These are phyloP conservation scores for Galago senegalensis DNA, from an alignment of 2,797 vertebrate genomes.

Conservation along the genomic window DNA sequence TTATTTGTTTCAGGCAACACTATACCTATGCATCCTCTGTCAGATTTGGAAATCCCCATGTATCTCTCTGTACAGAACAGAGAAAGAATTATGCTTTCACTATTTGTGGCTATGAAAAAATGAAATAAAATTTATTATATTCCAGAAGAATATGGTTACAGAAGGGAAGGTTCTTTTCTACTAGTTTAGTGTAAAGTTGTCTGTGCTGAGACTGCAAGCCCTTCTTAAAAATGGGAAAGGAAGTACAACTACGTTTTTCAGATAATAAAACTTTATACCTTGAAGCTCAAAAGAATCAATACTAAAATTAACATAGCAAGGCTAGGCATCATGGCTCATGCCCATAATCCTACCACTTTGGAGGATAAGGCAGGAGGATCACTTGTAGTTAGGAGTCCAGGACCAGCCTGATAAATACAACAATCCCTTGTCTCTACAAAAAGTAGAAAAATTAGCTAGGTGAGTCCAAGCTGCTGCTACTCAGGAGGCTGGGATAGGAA, in stretches of 20 bases:
- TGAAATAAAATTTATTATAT: slow-evolving; percentile 15
- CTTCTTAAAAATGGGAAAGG: neutral
- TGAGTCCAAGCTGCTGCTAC: no score
- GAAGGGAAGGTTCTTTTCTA: neutral
- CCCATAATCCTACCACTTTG: neutral
- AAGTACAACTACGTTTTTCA: neutral
- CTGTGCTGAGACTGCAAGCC: neutral
- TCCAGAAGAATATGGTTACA: neutral
- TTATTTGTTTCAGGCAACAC: neutral
- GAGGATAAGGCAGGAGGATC: neutral
- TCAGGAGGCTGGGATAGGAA: no score
- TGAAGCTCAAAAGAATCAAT: slow-evolving; percentile 41
- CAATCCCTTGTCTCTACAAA: no score
- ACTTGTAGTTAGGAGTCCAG: neutral
- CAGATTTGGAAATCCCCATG: neutral
- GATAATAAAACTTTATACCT: neutral
- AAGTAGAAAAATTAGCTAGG: no score
- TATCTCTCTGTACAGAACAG: neutral
- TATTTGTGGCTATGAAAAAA: neutral
- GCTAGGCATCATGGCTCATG: neutral
- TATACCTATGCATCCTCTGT: neutral
- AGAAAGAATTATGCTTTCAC: slow-evolving; percentile 41
- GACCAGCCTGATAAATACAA: no score
- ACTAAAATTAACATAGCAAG: neutral
- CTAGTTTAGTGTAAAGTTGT: slow-evolving; percentile 8